Conservation (phyloP, 2,888 invertebrate genomes). For the Girardia tigrina region DNA sequence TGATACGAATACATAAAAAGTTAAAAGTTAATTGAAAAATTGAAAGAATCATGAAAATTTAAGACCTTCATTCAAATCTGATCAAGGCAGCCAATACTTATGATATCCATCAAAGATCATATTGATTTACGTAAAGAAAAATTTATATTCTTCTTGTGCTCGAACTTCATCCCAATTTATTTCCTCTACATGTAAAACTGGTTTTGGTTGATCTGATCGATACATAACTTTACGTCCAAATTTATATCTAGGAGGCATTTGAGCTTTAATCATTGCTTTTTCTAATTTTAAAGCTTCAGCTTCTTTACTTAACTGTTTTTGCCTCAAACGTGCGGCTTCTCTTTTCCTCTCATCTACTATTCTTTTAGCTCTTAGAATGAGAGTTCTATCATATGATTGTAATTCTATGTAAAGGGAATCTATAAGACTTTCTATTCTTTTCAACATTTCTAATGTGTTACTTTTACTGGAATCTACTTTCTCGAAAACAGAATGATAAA, state of each 20-base stretch:
- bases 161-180: background rate
- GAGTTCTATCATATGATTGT: background rate
- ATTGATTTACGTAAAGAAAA: background rate
- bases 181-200: background rate
- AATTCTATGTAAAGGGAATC: background rate
- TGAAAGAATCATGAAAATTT: no score
- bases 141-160: background rate
- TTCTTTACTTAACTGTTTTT: constrained; percentile 6
- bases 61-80: no score
- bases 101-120: no score
- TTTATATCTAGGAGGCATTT: constrained; percentile 3
- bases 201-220: background rate
- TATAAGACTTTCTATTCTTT: background rate
- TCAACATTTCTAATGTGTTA: background rate
- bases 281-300: background rate
- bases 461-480: constrained; percentile 7
- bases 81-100: no score
- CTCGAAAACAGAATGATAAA: constrained; percentile 19
- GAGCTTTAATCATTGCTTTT: constrained; percentile 12
- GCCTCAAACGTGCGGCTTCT: background rate
- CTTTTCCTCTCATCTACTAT: background rate
- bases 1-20: no score
- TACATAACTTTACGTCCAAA: background rate
- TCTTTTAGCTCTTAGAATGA: background rate
- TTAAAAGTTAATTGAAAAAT: no score